Conservation (phyloP, 2,888 invertebrate species). For the Gandaritis pyraliata region DNA sequence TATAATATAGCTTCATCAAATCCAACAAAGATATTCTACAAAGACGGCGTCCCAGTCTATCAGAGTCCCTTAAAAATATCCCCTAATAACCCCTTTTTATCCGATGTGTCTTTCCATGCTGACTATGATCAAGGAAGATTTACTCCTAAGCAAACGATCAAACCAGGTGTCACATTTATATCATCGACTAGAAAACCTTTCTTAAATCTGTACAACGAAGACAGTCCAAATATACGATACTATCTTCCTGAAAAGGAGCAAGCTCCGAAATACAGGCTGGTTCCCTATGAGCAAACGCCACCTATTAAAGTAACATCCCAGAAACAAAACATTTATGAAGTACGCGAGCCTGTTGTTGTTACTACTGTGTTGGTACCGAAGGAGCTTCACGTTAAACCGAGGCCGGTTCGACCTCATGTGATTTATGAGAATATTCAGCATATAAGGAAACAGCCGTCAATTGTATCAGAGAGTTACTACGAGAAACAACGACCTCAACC, state of each 20-base stretch:
- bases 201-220: conserved; percentile 61
- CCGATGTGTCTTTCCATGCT: conserved; percentile 53
- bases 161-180: conserved; percentile 51
- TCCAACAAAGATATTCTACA: conserved; percentile 73
- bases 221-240: conserved; percentile 64
- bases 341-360: conserved; percentile 57
- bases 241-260: conserved; percentile 70
- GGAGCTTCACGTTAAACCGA: conserved; percentile 67
- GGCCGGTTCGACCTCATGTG: conserved; percentile 62
- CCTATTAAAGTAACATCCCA: conserved; percentile 57
- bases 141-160: conserved; percentile 56
- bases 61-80: conserved; percentile 56
- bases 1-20: conserved; percentile 78
- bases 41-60: conserved; percentile 58
- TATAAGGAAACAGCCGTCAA: conserved; percentile 59
- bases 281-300: conserved; percentile 81
- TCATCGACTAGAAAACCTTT: conserved; percentile 63
- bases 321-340: conserved; percentile 53
- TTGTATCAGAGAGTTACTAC: conserved; percentile 72
- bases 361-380: conserved; percentile 55
- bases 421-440: conserved; percentile 57
- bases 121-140: conserved; percentile 59
- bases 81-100: conserved; percentile 57
- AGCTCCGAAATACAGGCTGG: conserved; percentile 70
- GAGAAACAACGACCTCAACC: conserved; percentile 62